Base-by-base conservation (phyloP, 2,888 invertebrate genomes). In the Orthonychiurus folsomi region DNA sequence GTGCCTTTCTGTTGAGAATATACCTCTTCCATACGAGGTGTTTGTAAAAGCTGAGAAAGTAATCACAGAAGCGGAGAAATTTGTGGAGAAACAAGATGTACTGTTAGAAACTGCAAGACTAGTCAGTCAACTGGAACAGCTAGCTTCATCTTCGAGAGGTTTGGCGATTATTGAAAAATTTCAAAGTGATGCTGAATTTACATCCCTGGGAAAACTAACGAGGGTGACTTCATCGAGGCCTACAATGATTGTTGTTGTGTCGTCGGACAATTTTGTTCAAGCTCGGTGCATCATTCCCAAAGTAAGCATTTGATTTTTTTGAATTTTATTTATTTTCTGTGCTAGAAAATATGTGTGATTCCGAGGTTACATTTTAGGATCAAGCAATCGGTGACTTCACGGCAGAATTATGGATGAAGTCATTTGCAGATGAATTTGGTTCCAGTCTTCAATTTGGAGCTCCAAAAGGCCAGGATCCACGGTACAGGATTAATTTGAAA, bases 271-370 rank as follows among this genome's bases (percentile, higher is more conserved):
- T 21, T 79, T 80, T 61, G 78, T 88, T 1, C 83, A 85, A 72
- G 88, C 86, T 0, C 80, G 84, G 50, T 86, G 86, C 74, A 81
- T 81, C 67, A 83, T 89, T 59, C 88, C 89, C 1, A 77, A 83
- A 81, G 88, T 87, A 77, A 74, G 58, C 60, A 23, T 12, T 47
- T n/a, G 9, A 12, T 5, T 53, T 58, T 58, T 21, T 12, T 58
- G 20, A 18, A 58, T 37, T 55, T n/a, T 21, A 27, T 3, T 52
- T 52, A 25, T 25, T 20, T 9, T 53, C 18, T 15, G n/a, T 50
- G 15, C 27, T 52, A 24, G 18, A 50, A 24, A 59, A 3, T 20
- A 25, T 18, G 26, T 27, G 28, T 27, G 37, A 28, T 28, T 25
- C 20, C 3, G n/a, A n/a, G 21, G 12, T 50, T 59, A 61, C 67